Base-by-base conservation (phyloP, 2,888 invertebrate species). In the Hoplodrina ambigua region DNA sequence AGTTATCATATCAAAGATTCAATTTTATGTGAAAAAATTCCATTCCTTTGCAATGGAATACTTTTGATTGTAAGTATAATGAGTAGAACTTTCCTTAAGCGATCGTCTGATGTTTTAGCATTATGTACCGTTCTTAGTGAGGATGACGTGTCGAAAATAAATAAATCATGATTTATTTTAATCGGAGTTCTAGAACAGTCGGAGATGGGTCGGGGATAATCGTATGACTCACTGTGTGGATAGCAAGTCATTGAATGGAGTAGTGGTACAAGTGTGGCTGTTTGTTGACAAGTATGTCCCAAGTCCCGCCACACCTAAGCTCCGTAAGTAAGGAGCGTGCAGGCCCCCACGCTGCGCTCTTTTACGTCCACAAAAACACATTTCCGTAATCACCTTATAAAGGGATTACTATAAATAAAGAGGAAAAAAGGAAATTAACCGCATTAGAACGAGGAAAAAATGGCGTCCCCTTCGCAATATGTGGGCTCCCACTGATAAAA, bases 361-460 rank as follows among this genome's bases (percentile, higher is more conserved):
- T 94, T 95, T 94, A 94, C 94, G 93, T 94, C 93, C 94, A 92
- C 94, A 94, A 95, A 93, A 96, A 96, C 94, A 95, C 95, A 96
- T 96, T 95, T 94, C 94, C 92, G 95, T 96, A 96, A 96, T 95
- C 95, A 96, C 95, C 96, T 95, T 96, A 96, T 95, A 95, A 95
- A 95, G 95, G 94, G 95, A 96, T 96, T 96, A 96, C 96, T 95
- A 95, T 95, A 96, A 96, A 96, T 96, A 96, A 95, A 95, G 92
- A 96, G 95, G 95, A 95, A 96, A 89, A 94, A 94, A 95, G 94
- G 94, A 96, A 96, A 96, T 95, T 96, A 95, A 95, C 95, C 95
- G 94, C 95, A 94, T 95, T 95, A 95, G 91, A 78, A 90, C 86
- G 90, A 91, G 94, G 93, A 93, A 95, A 94, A 94, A 94, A 93